Base-by-base conservation (phyloP, 2,113 vertebrate genomes). In the Nymphicus hollandicus region DNA sequence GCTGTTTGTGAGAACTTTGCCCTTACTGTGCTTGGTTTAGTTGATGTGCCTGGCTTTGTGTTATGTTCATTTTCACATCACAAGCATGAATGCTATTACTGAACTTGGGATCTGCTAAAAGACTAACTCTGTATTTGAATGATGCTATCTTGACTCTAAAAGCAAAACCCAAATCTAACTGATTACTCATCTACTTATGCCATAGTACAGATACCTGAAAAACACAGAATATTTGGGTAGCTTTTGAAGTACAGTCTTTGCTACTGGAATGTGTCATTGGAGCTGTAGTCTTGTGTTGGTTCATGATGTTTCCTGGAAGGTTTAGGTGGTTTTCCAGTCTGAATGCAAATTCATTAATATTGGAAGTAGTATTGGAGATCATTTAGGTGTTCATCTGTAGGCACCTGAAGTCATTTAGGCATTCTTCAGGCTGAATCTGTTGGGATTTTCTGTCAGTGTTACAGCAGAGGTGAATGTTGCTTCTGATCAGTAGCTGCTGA, bases 1-100 rank as follows among this genome's bases (percentile, higher is more conserved):
- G 84, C 77, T 96, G 58, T 85, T 87, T 77, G 63, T 87, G 77
- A 91, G 87, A 76, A 12, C 52, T n/a, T 80, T 80, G 78, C 81
- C 73, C 58, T 77, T n/a, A 8, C 66, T 52, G 66, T 72, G 78
- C 92, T 85, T 92, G 78, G 65, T 84, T 56, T 31, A 41, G 50
- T 17, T 91, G 46, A 76, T 18, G 37, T 56, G 81, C 15, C 86
- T 93, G 91, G 66, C 78, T 94, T 89, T 91, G 70, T 9, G 25
- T 76, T 50, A 1, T 1, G 5, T 55, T 4, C 1, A 53, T 88
- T 60, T 76, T 71, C 66, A 91, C 56, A 53, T 80, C 71, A 22
- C 49, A 37, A 77, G 81, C 78, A 66, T 80, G 87, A 76, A 81
- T 63, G 13, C 56, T 86, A 1, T 61, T 72, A 35, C 44, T 89